Conservation (phyloP, 2,113 vertebrate genomes). For the Clarias macrocephalus region DNA sequence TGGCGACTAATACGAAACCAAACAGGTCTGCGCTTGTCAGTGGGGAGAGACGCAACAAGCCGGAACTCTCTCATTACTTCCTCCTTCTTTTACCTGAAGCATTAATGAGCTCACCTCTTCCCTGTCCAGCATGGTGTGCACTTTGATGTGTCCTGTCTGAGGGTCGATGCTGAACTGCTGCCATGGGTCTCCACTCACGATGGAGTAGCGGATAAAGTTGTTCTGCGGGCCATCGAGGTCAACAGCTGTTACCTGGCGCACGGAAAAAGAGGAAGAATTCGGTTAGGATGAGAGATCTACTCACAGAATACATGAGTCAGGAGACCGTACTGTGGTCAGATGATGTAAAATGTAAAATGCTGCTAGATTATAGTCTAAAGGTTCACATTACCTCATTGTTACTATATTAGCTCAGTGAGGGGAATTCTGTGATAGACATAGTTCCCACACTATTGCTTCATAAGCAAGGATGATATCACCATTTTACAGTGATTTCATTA, state of each 20-base stretch:
- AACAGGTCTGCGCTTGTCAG: constrained; percentile 12
- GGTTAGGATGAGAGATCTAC: not conserved
- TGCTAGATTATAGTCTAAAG: not conserved
- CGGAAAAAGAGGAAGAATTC: not conserved
- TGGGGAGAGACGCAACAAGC: not conserved
- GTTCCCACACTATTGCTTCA: not conserved
- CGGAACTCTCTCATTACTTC: not conserved
- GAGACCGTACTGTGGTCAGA: not conserved
- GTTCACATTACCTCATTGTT: not conserved
- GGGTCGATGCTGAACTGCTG: constrained; percentile 85
- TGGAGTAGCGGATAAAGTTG: constrained; percentile 84
- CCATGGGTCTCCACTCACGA: constrained; percentile 80
- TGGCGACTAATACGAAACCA: constrained; percentile 3
- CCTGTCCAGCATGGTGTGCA: constrained; percentile 82
- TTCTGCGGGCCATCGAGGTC: constrained; percentile 87
- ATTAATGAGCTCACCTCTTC: constrained; percentile 81
- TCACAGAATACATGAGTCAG: not conserved
- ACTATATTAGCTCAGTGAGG: not conserved
- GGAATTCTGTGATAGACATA: not conserved
- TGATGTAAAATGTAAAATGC: not conserved
- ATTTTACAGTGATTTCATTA: not conserved
- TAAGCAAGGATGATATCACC: not conserved
- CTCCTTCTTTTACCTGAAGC: not conserved
- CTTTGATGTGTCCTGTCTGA: constrained; percentile 79
- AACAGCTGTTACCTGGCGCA: constrained; percentile 80